Evolutionary conservation across 2,888 invertebrate species (phyloP).

Genomic region (Drosophila diplacantha): DNA sequence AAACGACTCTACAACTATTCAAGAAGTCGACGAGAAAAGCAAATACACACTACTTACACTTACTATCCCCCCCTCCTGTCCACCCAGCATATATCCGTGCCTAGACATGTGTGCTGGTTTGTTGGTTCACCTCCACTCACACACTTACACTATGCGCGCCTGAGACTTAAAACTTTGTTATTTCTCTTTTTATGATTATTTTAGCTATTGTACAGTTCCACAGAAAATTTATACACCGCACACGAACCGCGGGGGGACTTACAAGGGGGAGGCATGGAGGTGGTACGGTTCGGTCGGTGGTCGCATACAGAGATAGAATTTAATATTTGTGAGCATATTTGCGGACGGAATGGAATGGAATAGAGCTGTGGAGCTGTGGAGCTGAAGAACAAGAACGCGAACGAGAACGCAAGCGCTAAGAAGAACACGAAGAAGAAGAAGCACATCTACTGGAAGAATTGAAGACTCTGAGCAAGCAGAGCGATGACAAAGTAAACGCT

Average conservation of each 20-base stretch:
- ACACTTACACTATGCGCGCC: conserved; percentile 13
- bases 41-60: conserved; percentile 70
- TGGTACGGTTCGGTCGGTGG: conserved; percentile 4
- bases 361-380: conserved; percentile 15
- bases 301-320: conserved; percentile 47
- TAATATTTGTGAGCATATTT: conserved; percentile 70
- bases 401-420: conserved; percentile 13
- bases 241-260: conserved; percentile 28
- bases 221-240: conserved; percentile 71
- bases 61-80: conserved; percentile 47
- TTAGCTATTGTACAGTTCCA: conserved; percentile 71
- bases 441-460: conserved; percentile 25
- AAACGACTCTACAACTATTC: conserved; percentile 53
- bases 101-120: conserved; percentile 31
- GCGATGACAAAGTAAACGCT: conserved; percentile 38
- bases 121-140: conserved; percentile 39
- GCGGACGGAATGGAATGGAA: conserved; percentile 51
- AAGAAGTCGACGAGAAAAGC: conserved; percentile 61
- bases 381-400: conserved; percentile 28
- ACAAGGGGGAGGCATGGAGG: conserved; percentile 21
- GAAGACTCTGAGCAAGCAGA: conserved; percentile 30
- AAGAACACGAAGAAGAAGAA: conserved; percentile 11
- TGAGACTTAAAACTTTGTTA: conserved; percentile 58
- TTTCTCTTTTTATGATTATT: conserved; percentile 56
- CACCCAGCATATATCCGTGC: conserved; percentile 11